Base-by-base conservation (phyloP, 2,113 vertebrate genomes). In the Eidolon helvum region DNA sequence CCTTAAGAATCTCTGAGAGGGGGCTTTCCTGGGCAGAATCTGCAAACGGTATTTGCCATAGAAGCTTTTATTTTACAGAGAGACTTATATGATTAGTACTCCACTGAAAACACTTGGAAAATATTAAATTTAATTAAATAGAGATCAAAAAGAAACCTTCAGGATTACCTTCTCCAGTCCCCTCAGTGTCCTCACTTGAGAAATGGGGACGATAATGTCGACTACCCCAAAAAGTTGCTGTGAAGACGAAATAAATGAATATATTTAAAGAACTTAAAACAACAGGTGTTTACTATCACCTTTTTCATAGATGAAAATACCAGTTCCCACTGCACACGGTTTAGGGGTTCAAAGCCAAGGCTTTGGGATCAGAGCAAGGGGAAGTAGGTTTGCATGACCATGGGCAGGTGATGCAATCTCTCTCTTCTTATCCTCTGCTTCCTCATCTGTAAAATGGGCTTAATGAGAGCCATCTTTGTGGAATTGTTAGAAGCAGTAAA, bases 81-180 rank as follows among this genome's bases (percentile, higher is more conserved):
- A 85, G 87, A 93, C 19, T 65, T 94, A 72, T 22, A 86, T 91
- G 95, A 89, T 77, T 66, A 82, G 45, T 63, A 48, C 61, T 84
- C 38, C 35, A 69, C 4, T 61, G 65, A 80, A 90, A 59, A 95
- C 14, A 66, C 33, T 88, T 86, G 57, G 59, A 65, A 93, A 97
- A 77, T 68, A 86, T 33, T 80, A 45, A 90, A 45, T 92, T 94
- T 90, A 96, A 95, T 90, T 94, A 94, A 88, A 71, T 94, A 86
- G 75, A 87, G 53, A 45, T 87, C 1, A 50, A 57, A 83, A 90
- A 50, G 43, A 97, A 91, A 53, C 0, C 57, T 90, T 84, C 26
- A 90, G 50, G 30, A 82, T 53, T 21, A 57, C 15, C 55, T 87
- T 87, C 53, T n/a, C 16, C 55, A 71, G 38, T 28, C 21, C 14